phyloP scores from a whole-genome alignment of 1,140 invertebrate species.

The Drosophila bifasciata region DNA sequence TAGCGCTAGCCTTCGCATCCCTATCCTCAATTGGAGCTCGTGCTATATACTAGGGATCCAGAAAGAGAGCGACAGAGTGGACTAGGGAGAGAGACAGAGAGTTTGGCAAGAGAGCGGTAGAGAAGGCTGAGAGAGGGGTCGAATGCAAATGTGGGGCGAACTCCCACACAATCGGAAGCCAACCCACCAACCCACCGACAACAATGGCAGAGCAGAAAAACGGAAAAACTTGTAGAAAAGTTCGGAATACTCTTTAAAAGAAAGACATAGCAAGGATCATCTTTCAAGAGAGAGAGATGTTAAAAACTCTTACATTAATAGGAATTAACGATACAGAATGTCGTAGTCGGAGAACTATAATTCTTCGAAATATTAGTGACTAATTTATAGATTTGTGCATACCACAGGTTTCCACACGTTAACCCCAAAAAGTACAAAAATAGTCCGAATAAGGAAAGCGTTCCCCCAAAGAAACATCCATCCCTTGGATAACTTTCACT shows the following conservation, averaged over 20 bases:
- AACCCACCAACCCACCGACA: constrained; percentile 38
- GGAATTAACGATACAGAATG: no score
- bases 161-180: constrained; percentile 22
- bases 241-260: no score
- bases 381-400: no score
- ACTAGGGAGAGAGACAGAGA: constrained; percentile 9
- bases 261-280: neutral
- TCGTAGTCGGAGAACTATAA: no score
- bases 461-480: no score
- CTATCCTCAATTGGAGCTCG: constrained; percentile 45
- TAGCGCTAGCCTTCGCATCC: constrained; percentile 64
- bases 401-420: no score
- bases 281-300: no score
- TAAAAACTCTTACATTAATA: no score
- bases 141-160: constrained; percentile 67
- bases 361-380: no score
- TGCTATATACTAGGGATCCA: constrained; percentile 33
- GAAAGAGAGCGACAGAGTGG: constrained; percentile 14
- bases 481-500: no score
- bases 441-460: no score
- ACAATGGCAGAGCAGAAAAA: constrained; percentile 41
- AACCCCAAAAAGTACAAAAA: no score
- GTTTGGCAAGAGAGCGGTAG: constrained; percentile 8
- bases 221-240: constrained; percentile 2
- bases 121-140: constrained; percentile 9